A percentile compares a stretch with the other conserved stretches of the same genome.
phyloP scores from a whole-genome alignment of 2,888 invertebrate species.

The Automeris io region DNA sequence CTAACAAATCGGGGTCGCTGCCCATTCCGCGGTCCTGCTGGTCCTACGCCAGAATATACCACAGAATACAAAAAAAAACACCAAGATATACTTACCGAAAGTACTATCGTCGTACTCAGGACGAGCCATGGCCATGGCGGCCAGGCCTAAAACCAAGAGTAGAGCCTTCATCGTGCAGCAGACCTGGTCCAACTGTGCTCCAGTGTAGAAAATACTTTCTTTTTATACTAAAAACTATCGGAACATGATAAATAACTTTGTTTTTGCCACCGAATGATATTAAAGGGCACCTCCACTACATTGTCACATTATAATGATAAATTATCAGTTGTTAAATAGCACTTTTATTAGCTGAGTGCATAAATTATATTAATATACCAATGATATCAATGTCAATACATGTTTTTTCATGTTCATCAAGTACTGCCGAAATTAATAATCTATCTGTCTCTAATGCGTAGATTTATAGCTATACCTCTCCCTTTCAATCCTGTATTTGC shows the following conservation, averaged over 20 bases:
- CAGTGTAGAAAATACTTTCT: slow-evolving; percentile 11
- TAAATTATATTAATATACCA: too few species aligned
- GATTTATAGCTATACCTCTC: too few species aligned
- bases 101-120: slow-evolving; percentile 43
- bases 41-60: too few species aligned
- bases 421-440: too few species aligned
- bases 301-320: slow-evolving; percentile 15
- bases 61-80: not conserved
- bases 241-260: slow-evolving; percentile 8
- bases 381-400: too few species aligned
- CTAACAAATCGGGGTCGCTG: too few species aligned
- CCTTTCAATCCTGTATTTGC: too few species aligned
- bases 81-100: slow-evolving; percentile 33
- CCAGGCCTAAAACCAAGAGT: slow-evolving; percentile 47
- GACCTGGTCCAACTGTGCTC: slow-evolving; percentile 47
- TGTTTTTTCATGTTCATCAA: too few species aligned
- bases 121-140: slow-evolving; percentile 49
- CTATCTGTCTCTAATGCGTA: too few species aligned
- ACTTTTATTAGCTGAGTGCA: too few species aligned
- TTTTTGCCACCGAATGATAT: slow-evolving; percentile 15
- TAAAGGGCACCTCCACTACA: slow-evolving; percentile 13
- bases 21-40: too few species aligned
- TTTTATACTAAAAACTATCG: slow-evolving; percentile 34
- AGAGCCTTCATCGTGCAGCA: slow-evolving; percentile 55
- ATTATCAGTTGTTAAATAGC: slow-evolving; percentile 16